Conservation (phyloP, 2,113 vertebrate genomes). For the Oceanodroma tethys region DNA sequence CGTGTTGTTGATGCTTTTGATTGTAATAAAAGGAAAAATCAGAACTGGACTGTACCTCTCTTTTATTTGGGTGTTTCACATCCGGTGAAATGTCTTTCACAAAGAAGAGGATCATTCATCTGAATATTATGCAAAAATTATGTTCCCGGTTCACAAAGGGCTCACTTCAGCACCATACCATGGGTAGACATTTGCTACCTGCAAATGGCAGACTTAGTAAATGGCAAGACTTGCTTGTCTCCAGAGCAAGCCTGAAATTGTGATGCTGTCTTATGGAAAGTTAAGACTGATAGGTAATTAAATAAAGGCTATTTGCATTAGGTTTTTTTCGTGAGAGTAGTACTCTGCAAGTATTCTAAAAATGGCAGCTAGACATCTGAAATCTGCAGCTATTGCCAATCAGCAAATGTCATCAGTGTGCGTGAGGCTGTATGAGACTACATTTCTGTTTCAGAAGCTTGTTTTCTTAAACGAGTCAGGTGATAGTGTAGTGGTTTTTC, state of each 20-base stretch:
- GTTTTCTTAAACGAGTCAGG: background rate
- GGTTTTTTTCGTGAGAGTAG: background rate
- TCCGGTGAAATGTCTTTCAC: background rate
- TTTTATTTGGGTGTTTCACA: background rate
- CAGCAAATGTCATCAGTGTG: background rate
- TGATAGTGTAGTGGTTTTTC: background rate
- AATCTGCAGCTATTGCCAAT: background rate
- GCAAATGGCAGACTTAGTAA: background rate
- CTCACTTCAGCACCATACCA: accelerated
- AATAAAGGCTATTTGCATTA: background rate
- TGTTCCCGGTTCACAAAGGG: background rate
- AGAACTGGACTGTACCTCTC: background rate
- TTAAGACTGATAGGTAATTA: background rate
- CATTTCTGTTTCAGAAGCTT: background rate
- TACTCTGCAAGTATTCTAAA: background rate
- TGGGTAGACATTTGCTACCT: background rate
- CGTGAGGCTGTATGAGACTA: background rate
- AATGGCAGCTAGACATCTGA: background rate
- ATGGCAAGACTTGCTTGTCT: background rate
- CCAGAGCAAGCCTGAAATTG: background rate
- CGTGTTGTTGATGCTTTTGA: accelerated
- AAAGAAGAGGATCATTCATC: background rate
- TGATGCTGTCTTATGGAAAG: background rate
- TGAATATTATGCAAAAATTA: background rate
- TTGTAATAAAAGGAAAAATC: background rate